Percentiles rank a stretch among this genome's conserved stretches.
Evolutionary conservation across 2,113 vertebrate species (phyloP).

Genomic region (Coturnix japonica): DNA sequence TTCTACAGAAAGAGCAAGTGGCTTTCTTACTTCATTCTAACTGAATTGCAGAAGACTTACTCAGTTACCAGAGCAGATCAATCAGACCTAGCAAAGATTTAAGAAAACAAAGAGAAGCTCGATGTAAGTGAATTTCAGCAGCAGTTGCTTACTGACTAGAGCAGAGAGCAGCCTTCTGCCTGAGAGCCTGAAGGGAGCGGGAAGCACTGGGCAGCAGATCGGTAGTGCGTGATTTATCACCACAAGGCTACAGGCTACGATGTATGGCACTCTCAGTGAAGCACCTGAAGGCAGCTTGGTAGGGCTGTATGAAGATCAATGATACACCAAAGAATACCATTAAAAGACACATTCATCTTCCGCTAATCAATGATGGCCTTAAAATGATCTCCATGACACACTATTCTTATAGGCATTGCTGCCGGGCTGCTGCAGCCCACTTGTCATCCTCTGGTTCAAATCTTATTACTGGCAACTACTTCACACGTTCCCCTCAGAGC

Average conservation of each 20-base stretch:
- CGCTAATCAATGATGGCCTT: slow-evolving; percentile 75
- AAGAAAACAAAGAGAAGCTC: neutral
- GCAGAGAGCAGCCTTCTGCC: slow-evolving; percentile 3
- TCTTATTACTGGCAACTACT: slow-evolving; percentile 33
- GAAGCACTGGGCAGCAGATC: slow-evolving; percentile 13
- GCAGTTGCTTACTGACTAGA: neutral
- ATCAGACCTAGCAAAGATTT: neutral
- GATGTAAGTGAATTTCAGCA: slow-evolving; percentile 8
- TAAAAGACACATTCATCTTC: slow-evolving; percentile 74
- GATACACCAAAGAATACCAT: slow-evolving; percentile 66
- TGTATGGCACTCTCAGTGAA: slow-evolving; percentile 8
- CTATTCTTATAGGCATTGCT: slow-evolving; percentile 39
- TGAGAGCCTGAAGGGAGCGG: slow-evolving; percentile 15
- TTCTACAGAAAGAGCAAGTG: neutral
- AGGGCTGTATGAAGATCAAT: slow-evolving; percentile 76
- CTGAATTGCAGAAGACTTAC: neutral
- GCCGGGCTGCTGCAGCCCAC: slow-evolving; percentile 39
- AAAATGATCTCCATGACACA: slow-evolving; percentile 56
- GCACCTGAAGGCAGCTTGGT: slow-evolving; percentile 48
- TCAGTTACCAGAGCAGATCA: neutral
- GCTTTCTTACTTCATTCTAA: neutral
- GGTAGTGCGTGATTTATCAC: slow-evolving; percentile 45
- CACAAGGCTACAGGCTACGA: slow-evolving; percentile 17
- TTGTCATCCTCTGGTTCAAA: slow-evolving; percentile 40
- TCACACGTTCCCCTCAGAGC: neutral